These are phyloP conservation scores for Phaenicophaeus curvirostris DNA, from an alignment of 2,797 vertebrate genomes.

Conservation along the genomic window DNA sequence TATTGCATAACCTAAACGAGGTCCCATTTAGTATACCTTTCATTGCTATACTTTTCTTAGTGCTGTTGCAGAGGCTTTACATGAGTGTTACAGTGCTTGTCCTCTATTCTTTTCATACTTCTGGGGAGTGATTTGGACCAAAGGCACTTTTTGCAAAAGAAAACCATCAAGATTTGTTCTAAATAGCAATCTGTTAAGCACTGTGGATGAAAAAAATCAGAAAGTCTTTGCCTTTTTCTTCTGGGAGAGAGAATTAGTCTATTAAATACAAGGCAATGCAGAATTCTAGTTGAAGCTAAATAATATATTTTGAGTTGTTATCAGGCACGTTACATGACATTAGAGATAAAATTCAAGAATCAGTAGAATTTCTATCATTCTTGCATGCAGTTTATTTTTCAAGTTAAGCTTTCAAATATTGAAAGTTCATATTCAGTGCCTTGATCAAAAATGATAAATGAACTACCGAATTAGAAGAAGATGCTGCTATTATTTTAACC, in stretches of 20 bases:
- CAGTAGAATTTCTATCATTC: conserved; percentile 28
- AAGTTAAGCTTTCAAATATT: conserved; percentile 77
- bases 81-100: background rate
- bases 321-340: conserved; percentile 34
- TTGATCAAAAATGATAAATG: conserved; percentile 83
- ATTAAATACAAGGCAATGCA: conserved; percentile 26
- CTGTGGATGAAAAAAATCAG: background rate
- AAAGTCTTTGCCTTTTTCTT: conserved; percentile 37
- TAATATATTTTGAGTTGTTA: conserved; percentile 43
- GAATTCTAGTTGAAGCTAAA: conserved; percentile 38
- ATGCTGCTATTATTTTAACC: conserved; percentile 85
- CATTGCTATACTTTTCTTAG: background rate
- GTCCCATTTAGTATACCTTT: conserved; percentile 15
- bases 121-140: background rate
- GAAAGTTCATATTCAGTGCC: conserved; percentile 74
- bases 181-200: conserved; percentile 37
- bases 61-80: background rate
- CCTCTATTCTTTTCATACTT: background rate
- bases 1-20: conserved; percentile 45
- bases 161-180: conserved; percentile 16
- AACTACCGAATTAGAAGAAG: conserved; percentile 82
- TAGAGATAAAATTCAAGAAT: conserved; percentile 69
- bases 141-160: conserved; percentile 20
- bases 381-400: conserved; percentile 70
- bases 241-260: conserved; percentile 26